Conservation (phyloP, 2,113 vertebrate species). For the Lynx canadensis region DNA sequence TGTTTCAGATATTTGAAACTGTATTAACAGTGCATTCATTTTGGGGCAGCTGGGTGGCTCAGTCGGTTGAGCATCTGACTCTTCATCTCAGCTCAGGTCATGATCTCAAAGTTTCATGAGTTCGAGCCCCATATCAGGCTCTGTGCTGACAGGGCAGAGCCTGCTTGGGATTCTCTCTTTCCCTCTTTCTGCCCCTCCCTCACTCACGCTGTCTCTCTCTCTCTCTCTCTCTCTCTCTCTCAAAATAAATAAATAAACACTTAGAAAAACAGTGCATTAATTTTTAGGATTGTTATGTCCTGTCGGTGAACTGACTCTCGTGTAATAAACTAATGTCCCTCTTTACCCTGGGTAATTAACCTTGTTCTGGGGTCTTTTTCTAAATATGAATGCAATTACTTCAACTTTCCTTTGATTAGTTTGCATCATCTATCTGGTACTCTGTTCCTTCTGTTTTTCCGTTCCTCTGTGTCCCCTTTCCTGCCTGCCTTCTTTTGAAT, state of each 20-base stretch:
- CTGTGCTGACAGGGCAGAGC: too few species aligned
- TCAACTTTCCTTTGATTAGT: neutral
- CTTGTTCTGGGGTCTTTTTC: neutral
- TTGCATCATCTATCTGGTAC: neutral
- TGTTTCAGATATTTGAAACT: neutral
- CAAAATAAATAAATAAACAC: too few species aligned
- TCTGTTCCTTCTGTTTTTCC: neutral
- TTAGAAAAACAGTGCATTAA: neutral
- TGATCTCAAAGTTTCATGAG: too few species aligned
- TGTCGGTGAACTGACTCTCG: neutral
- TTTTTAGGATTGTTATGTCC: neutral
- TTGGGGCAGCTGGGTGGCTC: too few species aligned
- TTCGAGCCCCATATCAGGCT: too few species aligned
- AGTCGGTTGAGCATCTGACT: too few species aligned
- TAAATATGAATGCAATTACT: neutral
- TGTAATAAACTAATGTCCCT: neutral
- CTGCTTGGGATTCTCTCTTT: too few species aligned
- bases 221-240: too few species aligned
- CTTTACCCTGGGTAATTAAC: neutral
- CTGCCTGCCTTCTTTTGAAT: neutral
- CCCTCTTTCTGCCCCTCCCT: too few species aligned
- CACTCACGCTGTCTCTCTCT: too few species aligned
- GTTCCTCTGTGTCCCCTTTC: neutral
- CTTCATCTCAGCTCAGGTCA: too few species aligned
- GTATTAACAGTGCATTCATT: neutral